phyloP scores from a whole-genome alignment of 2,888 invertebrate genomes.

The Homarus gammarus region DNA sequence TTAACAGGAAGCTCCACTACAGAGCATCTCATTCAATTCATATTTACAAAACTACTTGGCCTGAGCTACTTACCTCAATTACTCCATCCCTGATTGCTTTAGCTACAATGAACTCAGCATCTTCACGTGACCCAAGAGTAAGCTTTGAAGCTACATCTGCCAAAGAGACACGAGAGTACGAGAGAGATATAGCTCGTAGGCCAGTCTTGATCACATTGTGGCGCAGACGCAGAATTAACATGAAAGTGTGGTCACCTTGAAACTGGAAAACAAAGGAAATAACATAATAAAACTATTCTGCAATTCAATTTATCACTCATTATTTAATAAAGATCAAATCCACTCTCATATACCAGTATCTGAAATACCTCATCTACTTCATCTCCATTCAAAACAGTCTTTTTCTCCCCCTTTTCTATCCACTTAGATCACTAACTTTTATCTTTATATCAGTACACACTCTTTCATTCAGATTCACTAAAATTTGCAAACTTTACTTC shows the following conservation, averaged over 20 bases:
- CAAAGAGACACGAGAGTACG: slow-evolving; percentile 97
- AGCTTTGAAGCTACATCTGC: slow-evolving; percentile 96
- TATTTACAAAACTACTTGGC: not conserved
- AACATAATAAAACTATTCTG: too few species aligned
- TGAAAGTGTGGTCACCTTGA: slow-evolving; percentile 95
- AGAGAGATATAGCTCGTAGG: slow-evolving; percentile 95
- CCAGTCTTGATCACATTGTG: slow-evolving; percentile 99
- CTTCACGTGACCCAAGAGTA: slow-evolving; percentile 93
- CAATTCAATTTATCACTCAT: too few species aligned
- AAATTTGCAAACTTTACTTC: too few species aligned
- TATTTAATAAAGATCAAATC: too few species aligned
- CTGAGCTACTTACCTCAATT: slow-evolving; percentile 91
- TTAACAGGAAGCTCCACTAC: too few species aligned
- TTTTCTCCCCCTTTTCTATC: too few species aligned
- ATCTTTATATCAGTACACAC: too few species aligned
- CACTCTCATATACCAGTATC: too few species aligned
- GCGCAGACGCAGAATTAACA: slow-evolving; percentile 94
- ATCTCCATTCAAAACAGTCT: too few species aligned
- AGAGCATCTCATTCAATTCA: not conserved
- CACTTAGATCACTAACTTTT: too few species aligned
- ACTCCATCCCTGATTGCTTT: slow-evolving; percentile 99
- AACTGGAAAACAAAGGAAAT: slow-evolving; percentile 86
- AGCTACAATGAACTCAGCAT: slow-evolving; percentile 99
- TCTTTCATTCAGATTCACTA: too few species aligned
- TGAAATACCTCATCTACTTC: too few species aligned